Evolutionary conservation across 2,113 vertebrate genomes (phyloP), one percentile per base, ranked within the genome.

Genomic region (Amphiprion ocellaris): DNA sequence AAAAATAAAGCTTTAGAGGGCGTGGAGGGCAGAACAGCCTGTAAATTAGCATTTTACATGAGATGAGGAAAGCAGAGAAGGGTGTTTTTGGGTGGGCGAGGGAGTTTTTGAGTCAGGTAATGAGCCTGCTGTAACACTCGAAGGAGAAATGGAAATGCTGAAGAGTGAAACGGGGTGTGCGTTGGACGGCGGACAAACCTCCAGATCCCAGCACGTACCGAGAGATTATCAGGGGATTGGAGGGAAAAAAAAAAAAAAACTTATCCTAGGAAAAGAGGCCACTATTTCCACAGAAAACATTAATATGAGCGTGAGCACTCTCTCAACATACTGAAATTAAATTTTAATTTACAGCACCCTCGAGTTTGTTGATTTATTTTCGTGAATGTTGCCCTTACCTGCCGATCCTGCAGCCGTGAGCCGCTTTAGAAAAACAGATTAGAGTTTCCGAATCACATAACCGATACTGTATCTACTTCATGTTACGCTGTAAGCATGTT

Each of bases 11-110:
- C 72, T 39, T 72, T 16, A 47, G 15, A 64, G 60, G 59, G 82
- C 3, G 44, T 15, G n/a, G 23, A 53, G 68, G 63, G 39, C 55
- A 69, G 59, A 49, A 30, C 24, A 19, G 56, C 61, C 80, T 72
- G 77, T 82, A 89, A 84, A 78, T 68, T 21, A 28, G 56, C 64
- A 71, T 86, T 93, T 77, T 67, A 82, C 63, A 73, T 75, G 28
- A 87, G 76, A 91, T 82, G 90, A 89, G 86, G 78, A 89, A 90
- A 87, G 63, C 82, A 90, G 82, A 86, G 74, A 50, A 15, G 30
- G 69, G 62, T 30, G 6, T 69, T 64, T 63, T 74, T 46, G 63
- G 66, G 69, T 1, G 24, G n/a, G 37, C 7, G 2, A 26, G 58
- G 61, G 76, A 77, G 53, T 33, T 80, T 61, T 52, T 77, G 53